A percentile compares a stretch with the other conserved stretches of the same genome.
phyloP scores from a whole-genome alignment of 2,797 vertebrate genomes.

The Cossypha caffra region DNA sequence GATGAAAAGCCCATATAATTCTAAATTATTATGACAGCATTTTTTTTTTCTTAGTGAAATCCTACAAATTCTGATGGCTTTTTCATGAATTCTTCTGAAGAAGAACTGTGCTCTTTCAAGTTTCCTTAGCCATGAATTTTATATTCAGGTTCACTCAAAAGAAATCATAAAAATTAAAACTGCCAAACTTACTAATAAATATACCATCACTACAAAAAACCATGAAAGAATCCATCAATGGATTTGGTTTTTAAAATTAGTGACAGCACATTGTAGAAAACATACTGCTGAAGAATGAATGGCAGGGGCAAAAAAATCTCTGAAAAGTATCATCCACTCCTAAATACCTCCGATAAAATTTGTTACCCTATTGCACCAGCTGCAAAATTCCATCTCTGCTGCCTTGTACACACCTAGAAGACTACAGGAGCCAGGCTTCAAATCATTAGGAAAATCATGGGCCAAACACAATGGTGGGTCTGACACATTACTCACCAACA shows the following conservation, averaged over 20 bases:
- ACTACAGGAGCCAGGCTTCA: accelerated
- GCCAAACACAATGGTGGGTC: neutral
- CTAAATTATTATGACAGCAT: neutral
- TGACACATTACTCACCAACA: accelerated
- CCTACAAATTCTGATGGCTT: neutral
- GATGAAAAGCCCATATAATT: neutral
- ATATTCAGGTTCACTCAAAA: neutral
- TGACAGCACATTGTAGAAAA: neutral
- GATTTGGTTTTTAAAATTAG: neutral
- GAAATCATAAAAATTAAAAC: neutral
- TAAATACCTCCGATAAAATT: neutral
- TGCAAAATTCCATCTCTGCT: neutral
- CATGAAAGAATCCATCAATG: neutral
- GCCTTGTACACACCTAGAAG: neutral
- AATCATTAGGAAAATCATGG: neutral
- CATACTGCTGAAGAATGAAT: neutral
- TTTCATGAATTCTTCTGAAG: neutral
- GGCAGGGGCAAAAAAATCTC: neutral
- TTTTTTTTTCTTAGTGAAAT: neutral
- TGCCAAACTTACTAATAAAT: neutral
- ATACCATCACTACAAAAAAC: neutral
- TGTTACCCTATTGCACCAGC: neutral
- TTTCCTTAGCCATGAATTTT: neutral
- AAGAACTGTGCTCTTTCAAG: neutral
- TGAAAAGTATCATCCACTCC: neutral